Percentiles rank a stretch among this genome's conserved stretches.
Conservation (phyloP, 2,888 invertebrate genomes). For the Gandaritis pyraliata region DNA sequence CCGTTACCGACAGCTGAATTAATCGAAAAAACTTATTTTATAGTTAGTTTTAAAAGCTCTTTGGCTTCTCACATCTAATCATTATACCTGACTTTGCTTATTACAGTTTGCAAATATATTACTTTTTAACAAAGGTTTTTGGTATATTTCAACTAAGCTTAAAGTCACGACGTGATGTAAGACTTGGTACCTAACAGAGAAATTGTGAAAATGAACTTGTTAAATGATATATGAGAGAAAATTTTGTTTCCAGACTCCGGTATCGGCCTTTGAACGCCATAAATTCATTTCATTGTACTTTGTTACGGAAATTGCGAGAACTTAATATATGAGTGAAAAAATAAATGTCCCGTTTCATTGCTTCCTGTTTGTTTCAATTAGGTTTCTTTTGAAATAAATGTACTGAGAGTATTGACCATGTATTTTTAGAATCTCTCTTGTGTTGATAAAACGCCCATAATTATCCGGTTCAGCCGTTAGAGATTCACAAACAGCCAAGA, state of each 20-base stretch:
- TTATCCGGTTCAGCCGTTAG: too few relatives aligned
- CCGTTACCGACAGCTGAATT: too few relatives aligned
- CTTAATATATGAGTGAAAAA: slow-evolving; percentile 37
- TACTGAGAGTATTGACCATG: slow-evolving; percentile 1
- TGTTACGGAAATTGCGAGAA: slow-evolving; percentile 31
- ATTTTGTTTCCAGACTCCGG: slow-evolving; percentile 39
- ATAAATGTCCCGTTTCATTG: slow-evolving; percentile 31
- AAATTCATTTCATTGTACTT: slow-evolving; percentile 40
- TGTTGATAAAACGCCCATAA: too few relatives aligned
- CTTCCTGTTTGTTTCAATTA: slow-evolving; percentile 28
- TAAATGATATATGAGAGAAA: slow-evolving; percentile 39
- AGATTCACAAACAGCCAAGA: too few relatives aligned
- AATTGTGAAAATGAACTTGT: slow-evolving; percentile 34
- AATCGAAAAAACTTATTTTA: too few relatives aligned
- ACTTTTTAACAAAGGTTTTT: too few relatives aligned
- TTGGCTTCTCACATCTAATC: too few relatives aligned
- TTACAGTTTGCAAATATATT: too few relatives aligned
- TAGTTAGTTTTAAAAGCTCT: too few relatives aligned
- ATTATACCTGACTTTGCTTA: too few relatives aligned
- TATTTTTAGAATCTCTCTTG: not conserved
- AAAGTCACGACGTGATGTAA: slow-evolving; percentile 1
- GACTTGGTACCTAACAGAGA: slow-evolving; percentile 10
- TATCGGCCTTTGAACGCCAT: slow-evolving; percentile 40
- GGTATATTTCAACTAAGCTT: too few relatives aligned
- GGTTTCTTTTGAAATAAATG: slow-evolving; percentile 6